Base-by-base conservation (phyloP, 1,140 invertebrate genomes). In the Bombus soroeensis region DNA sequence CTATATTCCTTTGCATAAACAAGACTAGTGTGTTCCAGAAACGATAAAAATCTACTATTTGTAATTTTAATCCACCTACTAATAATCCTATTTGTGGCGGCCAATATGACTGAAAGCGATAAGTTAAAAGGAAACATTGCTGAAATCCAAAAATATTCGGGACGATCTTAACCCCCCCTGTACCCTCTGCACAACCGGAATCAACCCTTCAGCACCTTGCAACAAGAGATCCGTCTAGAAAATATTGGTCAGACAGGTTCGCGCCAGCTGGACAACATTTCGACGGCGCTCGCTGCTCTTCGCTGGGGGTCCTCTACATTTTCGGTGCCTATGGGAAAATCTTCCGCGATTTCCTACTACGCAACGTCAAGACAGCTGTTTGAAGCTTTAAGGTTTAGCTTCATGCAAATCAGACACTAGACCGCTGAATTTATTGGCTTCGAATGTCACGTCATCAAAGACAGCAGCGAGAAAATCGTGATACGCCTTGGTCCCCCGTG, bases 251-350 rank as follows among this genome's bases (percentile, higher is more conserved):
- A 64, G 41, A 43, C 83, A 64, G 74, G 83, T 75, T 77, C 47
- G 9, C 34, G 2, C 0, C 13, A 43, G n/a, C 74, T 78, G 76
- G 64, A 83, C 81, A 66, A 80, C 22, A 72, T 43, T 70, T 88
- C 32, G 59, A 73, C 84, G 28, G 79, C 41, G 71, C 78, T 75
- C 73, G 53, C 25, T 53, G 77, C 74, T 90, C 91, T 92, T 93
- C 88, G 92, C 92, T 92, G 92, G 92, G 92, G 92, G 92, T 92
- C 92, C 90, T 81, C 75, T 81, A 39, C 84, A 87, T 91, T 92
- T 92, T 85, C 82, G 80, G 4, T 80, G 62, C 78, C 90, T 92
- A 92, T 93, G 92, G 89, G 92, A 93, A 93, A 89, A 90, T 92
- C 88, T 70, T 90, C 71, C 81, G 81, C 41, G 80, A 91, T 91